Conservation (phyloP, 2,113 vertebrate species). For the Rhipidura dahli region DNA sequence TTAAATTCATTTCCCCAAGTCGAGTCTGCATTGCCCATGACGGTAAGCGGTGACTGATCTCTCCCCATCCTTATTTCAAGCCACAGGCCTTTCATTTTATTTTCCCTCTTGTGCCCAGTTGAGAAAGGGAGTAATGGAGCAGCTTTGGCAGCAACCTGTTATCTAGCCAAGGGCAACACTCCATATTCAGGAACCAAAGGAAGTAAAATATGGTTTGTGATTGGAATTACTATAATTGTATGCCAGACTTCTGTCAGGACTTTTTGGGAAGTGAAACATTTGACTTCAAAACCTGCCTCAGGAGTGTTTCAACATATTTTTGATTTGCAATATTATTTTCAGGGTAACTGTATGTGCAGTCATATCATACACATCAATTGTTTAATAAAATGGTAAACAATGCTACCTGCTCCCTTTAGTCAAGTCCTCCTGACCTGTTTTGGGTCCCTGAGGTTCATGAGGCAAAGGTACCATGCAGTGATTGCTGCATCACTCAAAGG, state of each 20-base stretch:
- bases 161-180: background rate
- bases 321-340: background rate
- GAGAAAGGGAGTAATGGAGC: background rate
- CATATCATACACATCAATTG: background rate
- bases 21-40: accelerated
- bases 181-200: background rate
- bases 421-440: background rate
- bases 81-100: background rate
- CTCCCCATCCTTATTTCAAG: background rate
- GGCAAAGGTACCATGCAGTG: background rate
- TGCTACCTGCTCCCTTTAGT: background rate
- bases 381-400: background rate
- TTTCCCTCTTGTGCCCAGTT: background rate
- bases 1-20: background rate
- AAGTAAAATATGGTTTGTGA: background rate
- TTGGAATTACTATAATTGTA: background rate
- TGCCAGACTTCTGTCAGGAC: background rate
- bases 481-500: background rate
- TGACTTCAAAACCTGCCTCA: background rate
- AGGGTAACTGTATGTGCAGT: accelerated
- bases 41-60: background rate
- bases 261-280: background rate
- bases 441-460: background rate
- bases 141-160: background rate
- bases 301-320: background rate